phyloP scores from a whole-genome alignment of 2,113 vertebrate species.

The Lepisosteus oculatus region DNA sequence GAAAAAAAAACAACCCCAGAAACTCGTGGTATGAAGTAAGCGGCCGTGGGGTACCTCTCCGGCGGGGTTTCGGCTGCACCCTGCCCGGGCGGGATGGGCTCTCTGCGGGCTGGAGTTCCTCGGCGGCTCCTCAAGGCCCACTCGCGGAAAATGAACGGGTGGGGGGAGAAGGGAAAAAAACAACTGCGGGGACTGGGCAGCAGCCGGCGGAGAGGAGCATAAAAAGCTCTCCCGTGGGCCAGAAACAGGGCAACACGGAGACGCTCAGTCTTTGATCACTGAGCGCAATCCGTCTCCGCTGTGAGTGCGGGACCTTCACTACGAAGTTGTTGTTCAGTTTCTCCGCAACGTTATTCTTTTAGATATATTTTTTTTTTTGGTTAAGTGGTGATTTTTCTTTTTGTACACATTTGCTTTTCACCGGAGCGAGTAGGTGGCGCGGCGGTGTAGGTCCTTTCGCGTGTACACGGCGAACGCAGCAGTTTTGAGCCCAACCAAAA shows the following conservation, averaged over 20 bases:
- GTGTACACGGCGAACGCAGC: too few relatives aligned
- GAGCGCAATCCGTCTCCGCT: too few relatives aligned
- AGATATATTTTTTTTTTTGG: too few relatives aligned
- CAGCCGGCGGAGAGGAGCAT: conserved; percentile 2
- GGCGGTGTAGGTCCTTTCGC: too few relatives aligned
- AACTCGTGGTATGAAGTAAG: neutral
- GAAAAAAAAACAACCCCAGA: too few relatives aligned
- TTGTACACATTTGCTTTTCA: neutral
- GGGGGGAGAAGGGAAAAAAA: neutral
- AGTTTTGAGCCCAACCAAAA: neutral
- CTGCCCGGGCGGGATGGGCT: neutral
- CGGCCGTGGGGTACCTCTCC: neutral
- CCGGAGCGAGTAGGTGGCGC: too few relatives aligned
- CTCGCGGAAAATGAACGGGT: conserved; percentile 10
- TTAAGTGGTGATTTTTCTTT: too few relatives aligned
- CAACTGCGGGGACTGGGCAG: neutral
- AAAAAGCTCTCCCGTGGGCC: neutral
- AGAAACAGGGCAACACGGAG: neutral
- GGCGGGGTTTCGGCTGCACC: neutral
- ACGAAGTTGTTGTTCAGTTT: neutral
- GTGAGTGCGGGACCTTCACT: neutral
- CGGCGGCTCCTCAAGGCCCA: conserved; percentile 23
- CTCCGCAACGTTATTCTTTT: too few relatives aligned
- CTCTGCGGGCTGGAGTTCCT: conserved; percentile 15
- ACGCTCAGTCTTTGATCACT: conserved; percentile 5